Evolutionary conservation across 1,140 invertebrate genomes (phyloP).

Genomic region (Harpegnathos saltator): DNA sequence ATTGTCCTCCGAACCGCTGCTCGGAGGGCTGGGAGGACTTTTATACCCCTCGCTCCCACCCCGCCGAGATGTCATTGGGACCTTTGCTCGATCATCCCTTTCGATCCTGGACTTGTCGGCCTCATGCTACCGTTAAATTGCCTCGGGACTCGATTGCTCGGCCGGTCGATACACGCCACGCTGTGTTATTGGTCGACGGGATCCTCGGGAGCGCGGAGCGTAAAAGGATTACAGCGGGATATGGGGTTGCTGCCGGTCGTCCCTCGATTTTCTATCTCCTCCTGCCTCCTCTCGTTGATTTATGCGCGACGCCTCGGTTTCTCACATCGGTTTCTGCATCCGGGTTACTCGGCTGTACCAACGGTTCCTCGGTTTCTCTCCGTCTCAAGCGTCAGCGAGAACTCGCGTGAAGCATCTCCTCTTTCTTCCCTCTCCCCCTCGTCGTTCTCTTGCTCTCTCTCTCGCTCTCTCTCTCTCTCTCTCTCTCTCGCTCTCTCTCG

Average conservation of each 20-base stretch:
- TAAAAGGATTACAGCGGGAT: conserved; percentile 11
- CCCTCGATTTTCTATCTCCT: not conserved
- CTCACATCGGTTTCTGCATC: not conserved
- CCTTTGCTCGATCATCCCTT: conserved; percentile 63
- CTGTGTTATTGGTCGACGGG: conserved; percentile 1
- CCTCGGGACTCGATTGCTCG: not conserved
- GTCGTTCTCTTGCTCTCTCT: too few relatives aligned
- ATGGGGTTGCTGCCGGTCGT: not conserved
- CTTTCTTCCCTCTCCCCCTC: too few relatives aligned
- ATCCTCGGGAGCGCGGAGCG: conserved; percentile 25
- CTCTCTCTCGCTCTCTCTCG: too few relatives aligned
- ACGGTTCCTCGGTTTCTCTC: not conserved
- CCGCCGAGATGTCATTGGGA: conserved; percentile 84
- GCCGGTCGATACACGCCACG: not conserved
- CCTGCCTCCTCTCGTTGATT: not conserved
- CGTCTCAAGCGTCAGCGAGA: not conserved
- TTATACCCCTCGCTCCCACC: conserved; percentile 81
- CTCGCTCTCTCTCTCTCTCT: too few relatives aligned
- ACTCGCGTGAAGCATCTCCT: not conserved
- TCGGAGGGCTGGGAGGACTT: conserved; percentile 82
- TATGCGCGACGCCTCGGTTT: not conserved
- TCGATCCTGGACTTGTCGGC: conserved; percentile 9
- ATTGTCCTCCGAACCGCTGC: conserved; percentile 82
- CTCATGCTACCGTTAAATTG: conserved; percentile 17
- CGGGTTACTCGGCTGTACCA: not conserved